Evolutionary conservation across 1,140 invertebrate species (phyloP), one percentile per base, ranked within the genome.

Genomic region (Helicoverpa armigera): DNA sequence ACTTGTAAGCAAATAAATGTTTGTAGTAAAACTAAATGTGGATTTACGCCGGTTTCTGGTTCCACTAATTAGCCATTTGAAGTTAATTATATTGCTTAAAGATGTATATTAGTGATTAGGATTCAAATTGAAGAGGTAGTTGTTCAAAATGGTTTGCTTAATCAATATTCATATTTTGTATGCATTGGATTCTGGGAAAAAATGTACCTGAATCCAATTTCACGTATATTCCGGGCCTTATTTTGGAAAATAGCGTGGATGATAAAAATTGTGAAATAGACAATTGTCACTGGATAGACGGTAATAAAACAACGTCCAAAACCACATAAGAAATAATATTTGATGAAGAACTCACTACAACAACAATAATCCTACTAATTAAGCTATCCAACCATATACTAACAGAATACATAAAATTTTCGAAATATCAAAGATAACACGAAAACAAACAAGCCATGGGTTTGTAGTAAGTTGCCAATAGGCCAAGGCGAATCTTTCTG

Each of bases 401-500:
- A 54, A 72, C 69, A 31, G 69, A 53, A n/a, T n/a, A n/a, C n/a
- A n/a, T 35, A 14, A 69, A 16, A 29, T 69, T 51, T 69, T 51
- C 16, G 48, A 54, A 73, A 73, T 58, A 23, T 16, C 51, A 4
- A 53, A 56, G 51, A 73, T 73, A 73, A 58, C 56, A 73, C 12
- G 10, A 58, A 58, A 73, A 73, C 70, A 58, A 73, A 73, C 43
- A 73, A 56, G 53, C n/a, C 70, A 56, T 73, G 18, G 51, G 16
- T 73, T 54, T 58, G 35, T 35, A n/a, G 29, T 29, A 14, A 29
- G 31, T 35, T 35, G 23, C 29, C 35, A 31, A 54, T 72, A 53
- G 51, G 70, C 70, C 70, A 73, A 73, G 70, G 70, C 5, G 35
- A 43, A 9, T 43, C 35, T 43, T 43, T 73, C 18, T n/a, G 51